These are phyloP conservation scores for Henricia sp. DNA, from an alignment of 53 echinoderm and acorn worm species.

Conservation along the genomic window DNA sequence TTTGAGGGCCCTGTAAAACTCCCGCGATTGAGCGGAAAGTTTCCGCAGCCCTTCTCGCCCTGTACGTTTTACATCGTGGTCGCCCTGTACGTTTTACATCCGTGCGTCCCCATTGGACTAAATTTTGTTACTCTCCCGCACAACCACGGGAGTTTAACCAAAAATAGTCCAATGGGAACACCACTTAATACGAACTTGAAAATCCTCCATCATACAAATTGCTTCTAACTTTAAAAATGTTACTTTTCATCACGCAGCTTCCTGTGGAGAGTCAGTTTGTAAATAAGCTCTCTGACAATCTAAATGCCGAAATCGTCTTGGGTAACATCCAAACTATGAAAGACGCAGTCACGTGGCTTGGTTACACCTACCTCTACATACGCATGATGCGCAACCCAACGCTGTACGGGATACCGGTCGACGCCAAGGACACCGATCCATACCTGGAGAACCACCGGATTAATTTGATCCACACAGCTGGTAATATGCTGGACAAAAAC, in stretches of 20 bases:
- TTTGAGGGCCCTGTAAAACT: no score
- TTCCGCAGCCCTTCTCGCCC: no score
- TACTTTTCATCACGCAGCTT: constrained; percentile 71
- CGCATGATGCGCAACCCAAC: constrained; percentile 94
- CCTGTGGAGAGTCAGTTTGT: constrained; percentile 97
- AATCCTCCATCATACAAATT: no score
- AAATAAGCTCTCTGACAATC: constrained; percentile 86
- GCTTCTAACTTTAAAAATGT: no score
- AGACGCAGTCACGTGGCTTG: constrained; percentile 96
- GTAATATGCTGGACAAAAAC: constrained; percentile 81
- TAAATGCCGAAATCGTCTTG: constrained; percentile 93
- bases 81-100: no score
- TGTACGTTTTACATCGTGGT: no score
- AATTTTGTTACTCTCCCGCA: no score
- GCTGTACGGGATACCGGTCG: constrained; percentile 89
- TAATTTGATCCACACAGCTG: constrained; percentile 93
- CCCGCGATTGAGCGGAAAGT: no score
- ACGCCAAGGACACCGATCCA: constrained; percentile 86
- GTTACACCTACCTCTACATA: constrained; percentile 99
- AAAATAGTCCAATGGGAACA: no score
- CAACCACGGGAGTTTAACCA: no score
- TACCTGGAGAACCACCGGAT: constrained; percentile 93
- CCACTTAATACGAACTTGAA: no score
- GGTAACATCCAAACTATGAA: constrained; percentile 95
- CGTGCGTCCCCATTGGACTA: no score